These are phyloP conservation scores for Vannuccia rotundouncinata DNA, from an alignment of 2,888 invertebrate genomes.

Conservation along the genomic window DNA sequence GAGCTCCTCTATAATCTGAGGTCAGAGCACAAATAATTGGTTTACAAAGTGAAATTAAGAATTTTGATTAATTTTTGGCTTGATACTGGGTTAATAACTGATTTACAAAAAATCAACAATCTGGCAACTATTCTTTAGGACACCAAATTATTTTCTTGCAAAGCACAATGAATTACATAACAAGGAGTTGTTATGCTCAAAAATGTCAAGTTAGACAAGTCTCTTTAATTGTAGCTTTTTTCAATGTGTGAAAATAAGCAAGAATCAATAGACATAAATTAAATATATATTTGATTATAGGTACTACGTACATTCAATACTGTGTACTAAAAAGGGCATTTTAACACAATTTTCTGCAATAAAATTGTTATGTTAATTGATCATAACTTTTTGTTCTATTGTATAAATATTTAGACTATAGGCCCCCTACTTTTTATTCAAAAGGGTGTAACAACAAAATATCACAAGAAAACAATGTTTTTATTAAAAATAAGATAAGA, in stretches of 20 bases:
- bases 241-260: neutral
- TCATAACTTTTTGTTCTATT: too few species aligned
- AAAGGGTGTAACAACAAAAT: too few species aligned
- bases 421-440: too few species aligned
- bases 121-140: neutral
- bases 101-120: neutral
- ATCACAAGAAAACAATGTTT: too few species aligned
- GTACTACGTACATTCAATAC: neutral
- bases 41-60: neutral
- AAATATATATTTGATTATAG: neutral
- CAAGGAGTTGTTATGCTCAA: neutral
- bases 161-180: neutral
- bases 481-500: too few species aligned
- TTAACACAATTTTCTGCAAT: neutral
- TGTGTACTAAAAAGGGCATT: neutral
- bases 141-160: neutral
- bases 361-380: neutral
- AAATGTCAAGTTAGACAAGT: neutral
- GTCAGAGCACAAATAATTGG: slow-evolving; percentile 4
- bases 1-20: neutral
- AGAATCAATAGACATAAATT: neutral
- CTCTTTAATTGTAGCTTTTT: neutral
- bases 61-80: neutral
- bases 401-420: neutral
- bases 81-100: neutral